phyloP scores from a whole-genome alignment of 2,888 invertebrate species.

The Oligia fasciuncula region DNA sequence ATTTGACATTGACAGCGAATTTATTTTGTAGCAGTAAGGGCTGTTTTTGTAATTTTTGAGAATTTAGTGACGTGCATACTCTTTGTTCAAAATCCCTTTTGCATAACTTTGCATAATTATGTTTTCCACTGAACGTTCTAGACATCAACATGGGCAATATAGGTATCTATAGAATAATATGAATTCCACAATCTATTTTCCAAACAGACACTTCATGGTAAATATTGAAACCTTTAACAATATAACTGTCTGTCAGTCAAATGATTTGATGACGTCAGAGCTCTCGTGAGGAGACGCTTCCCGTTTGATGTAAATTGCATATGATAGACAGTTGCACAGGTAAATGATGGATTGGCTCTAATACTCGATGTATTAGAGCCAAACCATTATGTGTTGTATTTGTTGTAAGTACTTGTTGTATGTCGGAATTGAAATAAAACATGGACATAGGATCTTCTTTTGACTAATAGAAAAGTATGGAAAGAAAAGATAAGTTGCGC shows the following conservation, averaged over 20 bases:
- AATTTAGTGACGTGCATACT: neutral
- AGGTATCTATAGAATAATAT: constrained; percentile 2
- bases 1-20: neutral
- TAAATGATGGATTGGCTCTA: constrained; percentile 9
- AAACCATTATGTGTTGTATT: too few species aligned
- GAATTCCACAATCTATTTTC: constrained; percentile 38
- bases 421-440: constrained; percentile 14
- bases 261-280: constrained; percentile 44
- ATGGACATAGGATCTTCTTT: neutral
- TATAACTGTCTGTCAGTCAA: constrained; percentile 50
- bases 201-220: constrained; percentile 32
- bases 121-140: constrained; percentile 13
- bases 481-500: neutral
- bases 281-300: constrained; percentile 38
- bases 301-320: constrained; percentile 28
- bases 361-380: neutral
- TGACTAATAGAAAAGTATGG: neutral
- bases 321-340: constrained; percentile 42
- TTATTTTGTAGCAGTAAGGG: neutral
- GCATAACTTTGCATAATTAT: neutral
- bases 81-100: neutral
- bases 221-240: constrained; percentile 53
- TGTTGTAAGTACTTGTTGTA: neutral
- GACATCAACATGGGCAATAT: neutral
- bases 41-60: neutral